Evolutionary conservation across 2,888 invertebrate species (phyloP).

Genomic region (Sphaerophoria rueppellii): DNA sequence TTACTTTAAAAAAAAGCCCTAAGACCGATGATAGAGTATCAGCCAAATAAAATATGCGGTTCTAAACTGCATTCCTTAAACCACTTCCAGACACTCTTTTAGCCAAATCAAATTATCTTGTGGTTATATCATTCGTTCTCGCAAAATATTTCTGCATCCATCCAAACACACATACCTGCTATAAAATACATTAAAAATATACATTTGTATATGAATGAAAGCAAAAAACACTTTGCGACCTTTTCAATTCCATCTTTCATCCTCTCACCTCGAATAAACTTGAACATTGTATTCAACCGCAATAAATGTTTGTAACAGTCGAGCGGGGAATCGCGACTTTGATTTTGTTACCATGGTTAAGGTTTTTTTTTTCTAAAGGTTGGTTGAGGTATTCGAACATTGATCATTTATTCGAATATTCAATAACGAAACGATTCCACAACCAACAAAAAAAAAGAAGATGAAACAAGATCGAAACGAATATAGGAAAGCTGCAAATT

Average conservation of each 20-base stretch:
- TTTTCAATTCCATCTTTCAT: slow-evolving; percentile 36
- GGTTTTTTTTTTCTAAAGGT: not conserved
- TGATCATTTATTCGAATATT: slow-evolving; percentile 61
- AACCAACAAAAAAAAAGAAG: slow-evolving; percentile 33
- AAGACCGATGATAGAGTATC: not conserved
- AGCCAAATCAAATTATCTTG: slow-evolving; percentile 43
- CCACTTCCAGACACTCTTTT: slow-evolving; percentile 37
- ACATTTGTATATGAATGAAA: not conserved
- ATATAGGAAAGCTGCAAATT: not conserved
- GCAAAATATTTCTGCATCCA: slow-evolving; percentile 28
- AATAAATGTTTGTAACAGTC: slow-evolving; percentile 27
- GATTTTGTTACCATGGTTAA: slow-evolving; percentile 27
- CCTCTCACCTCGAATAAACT: slow-evolving; percentile 14
- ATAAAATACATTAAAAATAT: not conserved
- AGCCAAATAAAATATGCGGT: slow-evolving; percentile 22
- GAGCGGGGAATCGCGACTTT: slow-evolving; percentile 26
- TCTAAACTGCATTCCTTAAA: slow-evolving; percentile 38
- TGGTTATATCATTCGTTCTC: slow-evolving; percentile 49
- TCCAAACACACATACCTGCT: slow-evolving; percentile 10
- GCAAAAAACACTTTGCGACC: slow-evolving; percentile 31
- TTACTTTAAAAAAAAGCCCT: not conserved
- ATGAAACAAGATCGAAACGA: slow-evolving; percentile 36
- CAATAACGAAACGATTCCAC: slow-evolving; percentile 57
- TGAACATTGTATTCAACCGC: slow-evolving; percentile 5
- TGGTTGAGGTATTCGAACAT: not conserved